A percentile compares a stretch with the other conserved stretches of the same genome.
Conservation (phyloP, 2,888 invertebrate species). For the Ophioninae sp. region DNA sequence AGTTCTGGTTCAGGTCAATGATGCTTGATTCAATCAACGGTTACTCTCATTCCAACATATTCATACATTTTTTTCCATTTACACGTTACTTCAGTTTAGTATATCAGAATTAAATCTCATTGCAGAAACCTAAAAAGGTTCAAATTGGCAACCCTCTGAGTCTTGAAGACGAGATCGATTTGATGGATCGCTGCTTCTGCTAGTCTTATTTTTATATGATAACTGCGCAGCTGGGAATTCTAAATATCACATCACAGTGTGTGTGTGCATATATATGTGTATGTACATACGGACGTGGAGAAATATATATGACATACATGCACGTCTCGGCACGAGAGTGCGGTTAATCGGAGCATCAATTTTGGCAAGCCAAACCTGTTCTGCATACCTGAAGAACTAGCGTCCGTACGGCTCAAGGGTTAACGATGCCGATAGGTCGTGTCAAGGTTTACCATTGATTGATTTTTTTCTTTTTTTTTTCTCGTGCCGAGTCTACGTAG, state of each 20-base stretch:
- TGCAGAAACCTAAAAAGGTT: background rate
- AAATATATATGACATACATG: conserved; percentile 1
- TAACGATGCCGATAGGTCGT: conserved; percentile 49
- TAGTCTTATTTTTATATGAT: conserved; percentile 31
- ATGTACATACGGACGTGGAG: no score
- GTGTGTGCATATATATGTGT: no score
- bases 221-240: conserved; percentile 38
- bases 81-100: no score
- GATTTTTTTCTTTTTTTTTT: conserved; percentile 23
- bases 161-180: background rate
- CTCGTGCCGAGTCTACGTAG: conserved; percentile 10
- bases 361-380: conserved; percentile 56
- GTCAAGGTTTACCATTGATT: conserved; percentile 59
- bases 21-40: no score
- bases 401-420: conserved; percentile 40
- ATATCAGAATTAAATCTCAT: background rate
- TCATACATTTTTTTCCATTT: no score
- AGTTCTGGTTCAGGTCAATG: no score
- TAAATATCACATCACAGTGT: conserved; percentile 23
- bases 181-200: conserved; percentile 5
- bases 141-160: background rate
- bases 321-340: conserved; percentile 39
- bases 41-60: no score
- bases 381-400: conserved; percentile 56
- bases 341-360: conserved; percentile 53